Conservation (phyloP, 2,113 vertebrate species). For the Oceanodroma tethys region DNA sequence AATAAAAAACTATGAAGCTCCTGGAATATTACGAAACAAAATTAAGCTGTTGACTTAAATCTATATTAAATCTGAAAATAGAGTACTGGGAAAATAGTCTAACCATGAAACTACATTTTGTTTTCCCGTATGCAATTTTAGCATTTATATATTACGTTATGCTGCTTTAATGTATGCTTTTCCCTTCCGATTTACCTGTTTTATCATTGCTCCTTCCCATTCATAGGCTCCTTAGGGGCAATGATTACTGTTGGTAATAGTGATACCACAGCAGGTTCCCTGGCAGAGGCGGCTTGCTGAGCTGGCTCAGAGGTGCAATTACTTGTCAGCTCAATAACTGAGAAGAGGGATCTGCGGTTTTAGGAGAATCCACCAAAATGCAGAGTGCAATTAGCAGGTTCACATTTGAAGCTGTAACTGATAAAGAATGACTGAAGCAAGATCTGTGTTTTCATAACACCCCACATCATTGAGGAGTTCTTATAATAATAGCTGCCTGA, state of each 20-base stretch:
- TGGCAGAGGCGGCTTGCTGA: slow-evolving; percentile 38
- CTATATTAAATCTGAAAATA: slow-evolving; percentile 8
- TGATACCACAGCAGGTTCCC: slow-evolving; percentile 56
- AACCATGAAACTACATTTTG: slow-evolving; percentile 19
- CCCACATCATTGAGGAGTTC: neutral
- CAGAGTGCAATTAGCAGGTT: slow-evolving; percentile 18
- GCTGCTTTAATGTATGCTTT: slow-evolving; percentile 49
- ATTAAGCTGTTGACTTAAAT: slow-evolving; percentile 14
- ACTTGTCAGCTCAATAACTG: slow-evolving; percentile 34
- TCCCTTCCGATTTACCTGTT: slow-evolving; percentile 29
- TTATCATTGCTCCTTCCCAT: slow-evolving; percentile 52
- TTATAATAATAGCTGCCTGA: neutral
- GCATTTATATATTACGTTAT: slow-evolving; percentile 19
- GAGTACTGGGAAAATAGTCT: neutral
- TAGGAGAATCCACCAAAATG: slow-evolving; percentile 38
- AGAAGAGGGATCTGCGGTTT: slow-evolving; percentile 13
- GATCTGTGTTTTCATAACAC: slow-evolving; percentile 7
- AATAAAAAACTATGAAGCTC: slow-evolving; percentile 11
- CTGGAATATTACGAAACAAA: slow-evolving; percentile 15
- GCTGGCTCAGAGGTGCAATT: slow-evolving; percentile 54
- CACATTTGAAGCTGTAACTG: neutral
- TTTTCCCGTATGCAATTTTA: slow-evolving; percentile 17
- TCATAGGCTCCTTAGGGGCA: slow-evolving; percentile 44
- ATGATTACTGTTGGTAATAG: slow-evolving; percentile 54
- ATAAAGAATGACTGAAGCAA: neutral